Evolutionary conservation across 2,797 vertebrate species (phyloP).

Genomic region (Myotis pilosus): DNA sequence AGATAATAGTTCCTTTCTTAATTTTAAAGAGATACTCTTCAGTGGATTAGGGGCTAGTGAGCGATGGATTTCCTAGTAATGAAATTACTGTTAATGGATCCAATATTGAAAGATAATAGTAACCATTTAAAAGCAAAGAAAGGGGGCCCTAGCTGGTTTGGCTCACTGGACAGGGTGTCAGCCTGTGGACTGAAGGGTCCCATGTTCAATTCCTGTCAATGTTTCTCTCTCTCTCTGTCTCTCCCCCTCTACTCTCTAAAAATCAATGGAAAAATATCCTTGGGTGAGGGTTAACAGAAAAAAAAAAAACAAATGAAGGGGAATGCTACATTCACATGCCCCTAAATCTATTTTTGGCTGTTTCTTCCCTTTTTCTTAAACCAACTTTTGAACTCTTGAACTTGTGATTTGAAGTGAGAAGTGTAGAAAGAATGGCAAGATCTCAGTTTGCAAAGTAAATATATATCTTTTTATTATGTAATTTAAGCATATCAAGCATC

Average conservation of each 20-base stretch:
- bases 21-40: slow-evolving; percentile 59
- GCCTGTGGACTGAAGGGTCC: too few species aligned
- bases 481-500: slow-evolving; percentile 64
- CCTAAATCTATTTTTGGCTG: background rate
- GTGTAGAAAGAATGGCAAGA: slow-evolving; percentile 18
- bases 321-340: background rate
- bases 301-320: slow-evolving; percentile 47
- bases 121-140: slow-evolving; percentile 58
- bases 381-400: slow-evolving; percentile 33
- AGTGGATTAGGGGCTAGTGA: slow-evolving; percentile 27
- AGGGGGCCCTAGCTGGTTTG: background rate
- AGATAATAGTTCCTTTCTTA: slow-evolving; percentile 68
- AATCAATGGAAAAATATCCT: too few species aligned
- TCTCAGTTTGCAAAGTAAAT: slow-evolving; percentile 62
- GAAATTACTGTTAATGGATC: slow-evolving; percentile 52
- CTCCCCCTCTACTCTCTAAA: too few species aligned
- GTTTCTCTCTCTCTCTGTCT: too few species aligned
- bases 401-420: background rate
- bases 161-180: too few species aligned
- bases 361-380: slow-evolving; percentile 46
- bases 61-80: slow-evolving; percentile 49
- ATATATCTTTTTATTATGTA: slow-evolving; percentile 50
- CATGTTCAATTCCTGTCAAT: too few species aligned
- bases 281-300: too few species aligned
- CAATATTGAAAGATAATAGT: background rate